Conservation (phyloP, 2,888 invertebrate species). For the Tetranychus truncatus region DNA sequence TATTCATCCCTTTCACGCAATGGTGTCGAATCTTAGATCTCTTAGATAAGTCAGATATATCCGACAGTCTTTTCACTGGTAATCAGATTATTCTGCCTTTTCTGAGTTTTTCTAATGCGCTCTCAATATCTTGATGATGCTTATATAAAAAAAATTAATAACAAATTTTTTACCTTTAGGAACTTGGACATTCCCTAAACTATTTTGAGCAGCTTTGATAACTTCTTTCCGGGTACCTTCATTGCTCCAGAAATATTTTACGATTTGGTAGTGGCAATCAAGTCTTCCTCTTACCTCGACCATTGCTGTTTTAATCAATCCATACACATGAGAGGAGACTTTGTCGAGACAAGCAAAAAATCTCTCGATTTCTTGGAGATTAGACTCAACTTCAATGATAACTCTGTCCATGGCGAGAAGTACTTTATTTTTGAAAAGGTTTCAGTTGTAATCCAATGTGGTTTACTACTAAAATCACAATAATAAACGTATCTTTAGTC, state of each 20-base stretch:
- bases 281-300: not conserved
- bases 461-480: too few species aligned
- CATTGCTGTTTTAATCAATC: not conserved
- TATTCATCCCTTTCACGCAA: too few species aligned
- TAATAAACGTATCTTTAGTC: too few species aligned
- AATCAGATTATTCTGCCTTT: too few species aligned
- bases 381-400: not conserved
- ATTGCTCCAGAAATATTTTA: not conserved
- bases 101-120: too few species aligned
- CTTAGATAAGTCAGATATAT: too few species aligned
- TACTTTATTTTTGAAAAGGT: not conserved
- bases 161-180: too few species aligned
- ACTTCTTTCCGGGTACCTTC: not conserved
- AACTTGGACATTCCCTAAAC: not conserved
- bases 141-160: too few species aligned
- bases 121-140: too few species aligned
- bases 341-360: not conserved
- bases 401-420: not conserved
- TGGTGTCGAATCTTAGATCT: too few species aligned
- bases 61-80: too few species aligned
- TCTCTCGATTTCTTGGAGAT: not conserved
- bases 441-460: too few species aligned
- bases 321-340: constrained; percentile 2
- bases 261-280: not conserved
- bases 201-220: not conserved